phyloP scores from a whole-genome alignment of 2,113 vertebrate genomes.

The Crotophaga sulcirostris region DNA sequence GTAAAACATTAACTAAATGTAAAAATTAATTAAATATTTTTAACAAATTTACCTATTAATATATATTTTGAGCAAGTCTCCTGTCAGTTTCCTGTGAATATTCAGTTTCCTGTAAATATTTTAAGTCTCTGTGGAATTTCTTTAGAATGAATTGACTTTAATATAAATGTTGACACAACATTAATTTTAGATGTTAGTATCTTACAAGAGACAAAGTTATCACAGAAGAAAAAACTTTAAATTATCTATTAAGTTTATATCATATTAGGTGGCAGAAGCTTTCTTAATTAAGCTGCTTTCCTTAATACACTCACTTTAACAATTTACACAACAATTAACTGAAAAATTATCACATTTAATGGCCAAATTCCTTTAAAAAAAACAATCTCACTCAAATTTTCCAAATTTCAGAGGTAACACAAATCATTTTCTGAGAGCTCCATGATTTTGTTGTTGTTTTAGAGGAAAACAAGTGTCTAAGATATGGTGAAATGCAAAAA shows the following conservation, averaged over 20 bases:
- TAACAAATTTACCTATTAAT: background rate
- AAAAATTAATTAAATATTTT: background rate
- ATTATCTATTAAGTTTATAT: background rate
- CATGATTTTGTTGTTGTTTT: background rate
- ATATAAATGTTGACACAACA: background rate
- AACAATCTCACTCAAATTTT: background rate
- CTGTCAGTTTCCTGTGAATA: background rate
- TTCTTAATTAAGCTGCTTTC: background rate
- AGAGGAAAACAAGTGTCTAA: background rate
- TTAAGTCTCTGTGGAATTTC: background rate
- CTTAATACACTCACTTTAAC: background rate
- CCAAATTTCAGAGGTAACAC: background rate
- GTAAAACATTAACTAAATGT: background rate
- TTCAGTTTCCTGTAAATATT: background rate
- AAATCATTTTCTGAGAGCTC: background rate
- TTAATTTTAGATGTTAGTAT: background rate
- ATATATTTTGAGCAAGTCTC: background rate
- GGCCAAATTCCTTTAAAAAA: background rate
- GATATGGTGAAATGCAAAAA: background rate
- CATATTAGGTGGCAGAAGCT: background rate
- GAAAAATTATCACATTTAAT: background rate
- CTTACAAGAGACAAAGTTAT: background rate
- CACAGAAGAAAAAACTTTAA: background rate
- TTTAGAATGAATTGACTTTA: background rate
- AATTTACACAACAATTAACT: background rate